Evolutionary conservation across 2,888 invertebrate species (phyloP), one percentile per base, ranked within the genome.

Genomic region (Oegoconia quadripuncta): DNA sequence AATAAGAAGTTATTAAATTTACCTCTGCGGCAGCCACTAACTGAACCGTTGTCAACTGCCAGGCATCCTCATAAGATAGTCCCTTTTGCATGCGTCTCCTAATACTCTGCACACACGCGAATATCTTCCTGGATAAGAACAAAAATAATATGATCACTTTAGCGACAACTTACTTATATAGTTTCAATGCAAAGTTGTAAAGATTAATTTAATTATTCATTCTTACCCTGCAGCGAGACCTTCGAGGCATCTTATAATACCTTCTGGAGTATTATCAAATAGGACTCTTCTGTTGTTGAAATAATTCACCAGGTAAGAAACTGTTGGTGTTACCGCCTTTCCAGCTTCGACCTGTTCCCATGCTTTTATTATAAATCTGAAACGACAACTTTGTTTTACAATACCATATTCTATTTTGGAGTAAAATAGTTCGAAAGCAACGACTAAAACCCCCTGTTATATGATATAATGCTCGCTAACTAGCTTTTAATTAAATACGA

Each of bases 1-100:
- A 4, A 6, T 25, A 11, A 11, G 2, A 25, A 25, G n/a, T 9
- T 25, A 12, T 25, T 37, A 37, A 30, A 39, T 23, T 59, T 83
- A 93, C 93, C 84, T 95, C 94, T 6, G 97, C 94, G 15, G 95
- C 95, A 40, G 91, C 90, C 2, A 93, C 92, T 12, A 97, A 78
- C 65, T 95, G 93, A 35, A 97, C 93, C 0, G 96, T 94, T 1
- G 93, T 91, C 48, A 90, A 74, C 71, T 97, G 95, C 91, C 96
- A 95, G 0, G 97, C 95, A 52, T 94, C 92, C 68, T 95, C 94
- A 13, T 89, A 89, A 1, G 89, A 70, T 36, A 88, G 60, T 1
- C 96, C 95, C 14, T 80, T 78, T 31, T 76, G 79, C 20, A 91
- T 86, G 38, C 91, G 88, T 27, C 84, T 82, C 38, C 92, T 91